Base-by-base conservation (phyloP, 2,113 vertebrate species). In the Terrapene triunguis region DNA sequence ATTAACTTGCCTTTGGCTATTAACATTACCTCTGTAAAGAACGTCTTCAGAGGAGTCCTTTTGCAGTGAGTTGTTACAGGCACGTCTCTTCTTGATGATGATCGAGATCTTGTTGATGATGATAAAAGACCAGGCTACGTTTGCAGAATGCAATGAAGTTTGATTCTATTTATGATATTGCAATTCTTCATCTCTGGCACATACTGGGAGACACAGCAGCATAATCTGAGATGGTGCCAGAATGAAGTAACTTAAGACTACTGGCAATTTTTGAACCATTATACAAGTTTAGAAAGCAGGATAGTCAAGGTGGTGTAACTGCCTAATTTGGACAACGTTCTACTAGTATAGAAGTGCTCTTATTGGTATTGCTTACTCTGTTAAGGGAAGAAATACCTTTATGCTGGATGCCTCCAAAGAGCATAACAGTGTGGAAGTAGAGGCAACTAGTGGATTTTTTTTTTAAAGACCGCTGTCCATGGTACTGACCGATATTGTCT, bases 21-120 rank as follows among this genome's bases (percentile, higher is more conserved):
- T 51, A 5, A 38, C 5, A 27, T 42, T 1, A 72, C 42, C n/a
- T 84, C 82, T 51, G 6, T 53, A 48, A 8, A 44, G n/a, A 8
- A 81, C 0, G 0, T 53, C 47, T 27, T 82, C 80, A 94, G 38
- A 72, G 7, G 7, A 0, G 3, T 10, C 27, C 10, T 51, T 62
- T 79, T 32, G 21, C 13, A 1, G 38, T 24, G 42, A 44, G 19
- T 17, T 5, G 27, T 19, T 21, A 69, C 65, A 38, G 4, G 35
- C 65, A 69, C 4, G 3, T 38, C 24, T 82, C 50, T 82, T 50
- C 50, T 19, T 29, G 50, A 3, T 19, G 3, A 8, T 57, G 24
- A 62, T 29, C 12, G 2, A 6, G 57, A 62, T 62, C 27, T 13
- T 62, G 27, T 13, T 16, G 44, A 3, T 5, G n/a, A 9, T n/a